phyloP scores from a whole-genome alignment of 2,113 vertebrate species.

The Platichthys stellatus region DNA sequence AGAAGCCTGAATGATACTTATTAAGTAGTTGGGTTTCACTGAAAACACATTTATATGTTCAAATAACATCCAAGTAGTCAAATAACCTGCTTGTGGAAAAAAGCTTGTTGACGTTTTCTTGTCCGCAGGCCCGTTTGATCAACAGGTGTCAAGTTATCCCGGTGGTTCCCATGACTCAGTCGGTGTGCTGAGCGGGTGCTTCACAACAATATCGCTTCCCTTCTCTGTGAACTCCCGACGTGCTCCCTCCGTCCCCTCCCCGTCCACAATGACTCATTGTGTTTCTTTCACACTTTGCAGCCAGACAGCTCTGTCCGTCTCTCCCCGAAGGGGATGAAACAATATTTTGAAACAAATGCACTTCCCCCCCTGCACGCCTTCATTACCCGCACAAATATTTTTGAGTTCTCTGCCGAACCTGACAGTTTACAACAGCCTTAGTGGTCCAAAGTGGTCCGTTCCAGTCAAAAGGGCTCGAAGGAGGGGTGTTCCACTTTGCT shows the following conservation, averaged over 20 bases:
- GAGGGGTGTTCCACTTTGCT: slow-evolving; percentile 26
- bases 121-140: slow-evolving; percentile 65
- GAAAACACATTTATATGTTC: background rate
- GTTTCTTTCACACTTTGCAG: slow-evolving; percentile 73
- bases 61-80: background rate
- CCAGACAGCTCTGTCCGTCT: slow-evolving; percentile 72
- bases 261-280: slow-evolving; percentile 81
- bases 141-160: slow-evolving; percentile 77
- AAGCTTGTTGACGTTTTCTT: slow-evolving; percentile 27
- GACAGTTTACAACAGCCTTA: slow-evolving; percentile 58
- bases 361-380: slow-evolving; percentile 64
- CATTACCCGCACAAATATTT: slow-evolving; percentile 71
- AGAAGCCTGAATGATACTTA: background rate
- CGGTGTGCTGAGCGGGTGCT: slow-evolving; percentile 62
- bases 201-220: slow-evolving; percentile 68
- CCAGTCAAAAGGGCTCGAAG: slow-evolving; percentile 36
- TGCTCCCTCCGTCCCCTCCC: slow-evolving; percentile 51
- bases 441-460: slow-evolving; percentile 24
- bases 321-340: slow-evolving; percentile 77
- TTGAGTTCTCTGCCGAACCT: slow-evolving; percentile 45
- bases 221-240: slow-evolving; percentile 68
- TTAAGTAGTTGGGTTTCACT: background rate
- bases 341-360: slow-evolving; percentile 80
- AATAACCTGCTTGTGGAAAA: slow-evolving; percentile 8
- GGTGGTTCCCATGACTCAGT: slow-evolving; percentile 62